Base-by-base conservation (phyloP, 2,888 invertebrate species). In the Morinoia aosen region DNA sequence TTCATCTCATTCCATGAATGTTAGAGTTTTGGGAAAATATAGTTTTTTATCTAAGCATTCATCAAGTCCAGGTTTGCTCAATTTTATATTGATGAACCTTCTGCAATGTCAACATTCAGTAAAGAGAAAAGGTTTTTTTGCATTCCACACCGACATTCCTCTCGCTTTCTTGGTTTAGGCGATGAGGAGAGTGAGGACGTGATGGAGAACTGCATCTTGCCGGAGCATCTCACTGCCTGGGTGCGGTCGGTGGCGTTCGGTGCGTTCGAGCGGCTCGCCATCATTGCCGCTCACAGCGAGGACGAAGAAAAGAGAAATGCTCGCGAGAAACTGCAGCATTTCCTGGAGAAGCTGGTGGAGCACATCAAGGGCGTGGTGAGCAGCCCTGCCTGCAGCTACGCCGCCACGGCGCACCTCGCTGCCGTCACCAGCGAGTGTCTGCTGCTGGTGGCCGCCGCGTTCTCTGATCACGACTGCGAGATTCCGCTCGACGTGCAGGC, bases 401-500 rank as follows among this genome's bases (percentile, higher is more conserved):
- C 48, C n/a, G 93, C 57, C 56, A 93, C 93, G 7, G 56, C 93
- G 1, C 93, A 93, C 58, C 57, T 93, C 57, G 56, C 93, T 57
- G 57, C 93, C 25, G 33, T 93, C 57, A 93, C 93, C 93, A 93
- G 93, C 58, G 40, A 93, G 58, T 93, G 93, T 48, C 58, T 93
- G 56, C 57, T 93, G 56, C 56, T 57, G 11, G 57, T 93, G 12
- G 39, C 93, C 11, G 10, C 57, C 8, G 93, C 93, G 0, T 39
- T 58, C 33, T 39, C 57, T 33, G 93, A 93, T 48, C 93, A 95
- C 48, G 95, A 95, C 64, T 64, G 16, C 48, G 95, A 95, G 7
- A 95, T 95, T 61, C 95, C 95, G 11, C 95, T 95, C n/a, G 95
- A 95, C 25, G 58, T 58, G 40, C 95, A 95, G 40, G 8, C 39